A percentile compares a stretch with the other conserved stretches of the same genome.
Conservation (phyloP, 2,797 vertebrate species). For the Eulemur mongoz region DNA sequence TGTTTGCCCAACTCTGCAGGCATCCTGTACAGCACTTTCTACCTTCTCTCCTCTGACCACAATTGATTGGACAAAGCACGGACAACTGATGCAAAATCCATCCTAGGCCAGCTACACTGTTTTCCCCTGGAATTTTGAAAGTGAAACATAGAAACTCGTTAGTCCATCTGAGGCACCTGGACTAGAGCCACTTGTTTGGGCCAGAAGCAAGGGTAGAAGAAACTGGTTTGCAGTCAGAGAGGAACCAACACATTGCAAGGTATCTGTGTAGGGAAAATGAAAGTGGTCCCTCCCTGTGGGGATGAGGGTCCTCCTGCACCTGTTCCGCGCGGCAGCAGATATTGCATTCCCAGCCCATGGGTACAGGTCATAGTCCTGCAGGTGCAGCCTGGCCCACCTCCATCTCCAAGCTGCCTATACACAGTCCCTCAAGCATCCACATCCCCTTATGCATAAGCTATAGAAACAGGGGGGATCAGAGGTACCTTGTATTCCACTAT, state of each 20-base stretch:
- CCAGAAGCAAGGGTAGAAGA: not conserved
- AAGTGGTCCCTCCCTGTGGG: not conserved
- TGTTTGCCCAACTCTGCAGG: not conserved
- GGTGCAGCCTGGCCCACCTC: not conserved
- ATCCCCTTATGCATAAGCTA: not conserved
- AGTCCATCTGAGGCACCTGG: not conserved
- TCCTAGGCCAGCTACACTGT: not conserved
- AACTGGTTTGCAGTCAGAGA: not conserved
- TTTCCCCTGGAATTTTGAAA: not conserved
- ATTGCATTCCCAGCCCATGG: not conserved
- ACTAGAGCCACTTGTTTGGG: not conserved
- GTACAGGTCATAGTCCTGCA: not conserved
- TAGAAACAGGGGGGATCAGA: not conserved
- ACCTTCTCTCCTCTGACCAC: not conserved
- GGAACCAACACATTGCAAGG: not conserved
- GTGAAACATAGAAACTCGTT: not conserved
- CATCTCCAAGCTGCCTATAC: not conserved
- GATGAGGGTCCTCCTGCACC: not conserved
- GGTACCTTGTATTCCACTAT: not conserved
- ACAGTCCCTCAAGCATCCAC: not conserved
- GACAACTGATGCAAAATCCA: not conserved
- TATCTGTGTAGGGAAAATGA: not conserved
- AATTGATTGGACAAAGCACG: not conserved
- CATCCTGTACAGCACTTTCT: not conserved
- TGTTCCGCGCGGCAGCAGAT: not conserved